Conservation (phyloP, 2,888 invertebrate species). For the Eilema sororculum region DNA sequence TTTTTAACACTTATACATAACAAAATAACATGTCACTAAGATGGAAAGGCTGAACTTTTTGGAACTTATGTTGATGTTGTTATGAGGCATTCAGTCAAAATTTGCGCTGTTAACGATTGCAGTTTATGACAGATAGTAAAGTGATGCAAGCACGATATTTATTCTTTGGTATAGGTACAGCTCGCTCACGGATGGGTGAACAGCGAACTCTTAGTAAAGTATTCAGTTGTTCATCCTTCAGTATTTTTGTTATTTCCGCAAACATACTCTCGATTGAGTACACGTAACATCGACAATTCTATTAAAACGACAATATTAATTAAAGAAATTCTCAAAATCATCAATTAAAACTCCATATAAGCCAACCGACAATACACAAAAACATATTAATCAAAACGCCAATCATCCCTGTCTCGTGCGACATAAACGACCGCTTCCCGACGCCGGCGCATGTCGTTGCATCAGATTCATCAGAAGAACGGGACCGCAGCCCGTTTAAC, state of each 20-base stretch:
- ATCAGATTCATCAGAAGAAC: conserved; percentile 64
- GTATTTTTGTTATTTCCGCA: neutral
- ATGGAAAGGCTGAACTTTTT: too few species aligned
- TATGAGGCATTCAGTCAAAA: too few species aligned
- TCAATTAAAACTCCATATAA: conserved; percentile 2
- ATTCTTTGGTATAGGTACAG: too few species aligned
- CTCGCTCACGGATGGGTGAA: too few species aligned
- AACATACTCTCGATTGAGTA: neutral
- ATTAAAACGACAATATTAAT: neutral
- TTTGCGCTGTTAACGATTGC: too few species aligned
- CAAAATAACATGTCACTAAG: too few species aligned
- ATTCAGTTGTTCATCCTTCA: too few species aligned
- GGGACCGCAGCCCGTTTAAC: conserved; percentile 60
- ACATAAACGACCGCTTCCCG: conserved; percentile 30
- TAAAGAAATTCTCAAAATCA: conserved; percentile 1
- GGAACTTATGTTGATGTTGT: too few species aligned
- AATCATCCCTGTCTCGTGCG: conserved; percentile 13
- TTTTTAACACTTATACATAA: too few species aligned
- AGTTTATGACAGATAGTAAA: too few species aligned
- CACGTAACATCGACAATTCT: neutral
- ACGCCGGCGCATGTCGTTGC: conserved; percentile 51
- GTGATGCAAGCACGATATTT: too few species aligned
- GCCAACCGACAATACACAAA: conserved; percentile 10
- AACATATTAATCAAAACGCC: conserved; percentile 24
- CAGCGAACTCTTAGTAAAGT: too few species aligned